Percentiles rank a stretch among this genome's conserved stretches.
phyloP scores from a whole-genome alignment of 1,140 invertebrate genomes.

The Meloidogyne hapla region DNA sequence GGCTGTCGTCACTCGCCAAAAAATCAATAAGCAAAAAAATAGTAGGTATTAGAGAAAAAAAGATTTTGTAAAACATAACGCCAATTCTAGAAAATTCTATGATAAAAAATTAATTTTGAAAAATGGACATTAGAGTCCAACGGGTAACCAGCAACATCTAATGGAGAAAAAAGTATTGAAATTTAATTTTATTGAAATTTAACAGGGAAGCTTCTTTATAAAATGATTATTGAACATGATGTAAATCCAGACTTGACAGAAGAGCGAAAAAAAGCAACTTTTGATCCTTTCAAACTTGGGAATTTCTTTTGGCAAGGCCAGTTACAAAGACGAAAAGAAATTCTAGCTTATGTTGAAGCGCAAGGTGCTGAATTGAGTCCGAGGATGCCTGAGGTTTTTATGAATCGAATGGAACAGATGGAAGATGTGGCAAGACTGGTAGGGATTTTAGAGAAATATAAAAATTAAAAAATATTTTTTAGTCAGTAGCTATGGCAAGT shows the following conservation, averaged over 20 bases:
- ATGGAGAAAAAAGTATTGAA: too few relatives aligned
- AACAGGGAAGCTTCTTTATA: background rate
- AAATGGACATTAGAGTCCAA: too few relatives aligned
- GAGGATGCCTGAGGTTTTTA: constrained; percentile 71
- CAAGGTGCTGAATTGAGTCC: constrained; percentile 70
- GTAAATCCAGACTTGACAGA: constrained; percentile 51
- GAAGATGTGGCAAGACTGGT: constrained; percentile 73
- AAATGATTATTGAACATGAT: background rate
- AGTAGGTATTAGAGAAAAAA: too few relatives aligned
- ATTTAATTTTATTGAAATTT: too few relatives aligned
- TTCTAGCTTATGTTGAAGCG: constrained; percentile 35
- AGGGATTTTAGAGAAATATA: background rate
- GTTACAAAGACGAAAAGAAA: constrained; percentile 39
- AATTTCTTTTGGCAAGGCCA: constrained; percentile 75
- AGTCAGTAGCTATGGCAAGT: constrained; percentile 70
- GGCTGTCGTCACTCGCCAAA: too few relatives aligned
- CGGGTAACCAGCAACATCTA: too few relatives aligned
- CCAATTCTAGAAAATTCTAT: too few relatives aligned
- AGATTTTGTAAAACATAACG: too few relatives aligned
- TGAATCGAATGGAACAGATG: constrained; percentile 81
- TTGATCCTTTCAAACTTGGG: constrained; percentile 73
- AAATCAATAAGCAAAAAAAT: too few relatives aligned
- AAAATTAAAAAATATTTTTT: constrained; percentile 52
- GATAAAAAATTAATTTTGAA: too few relatives aligned
- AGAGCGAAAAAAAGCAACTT: constrained; percentile 39